A percentile compares a stretch with the other conserved stretches of the same genome.
These are phyloP conservation scores for Fopius arisanus DNA, from an alignment of 1,140 invertebrate species.

Conservation along the genomic window DNA sequence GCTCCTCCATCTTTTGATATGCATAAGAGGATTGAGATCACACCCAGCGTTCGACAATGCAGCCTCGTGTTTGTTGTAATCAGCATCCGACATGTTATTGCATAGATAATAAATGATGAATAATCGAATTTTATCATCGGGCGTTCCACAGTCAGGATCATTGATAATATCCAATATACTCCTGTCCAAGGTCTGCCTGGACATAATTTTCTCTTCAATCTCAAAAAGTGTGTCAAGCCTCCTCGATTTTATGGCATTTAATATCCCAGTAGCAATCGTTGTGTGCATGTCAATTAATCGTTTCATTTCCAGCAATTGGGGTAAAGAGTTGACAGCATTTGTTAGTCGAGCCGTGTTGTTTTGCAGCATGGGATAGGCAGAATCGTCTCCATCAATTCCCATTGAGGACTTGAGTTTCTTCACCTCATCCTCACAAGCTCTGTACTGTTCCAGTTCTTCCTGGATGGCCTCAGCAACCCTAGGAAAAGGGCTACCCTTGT, in stretches of 20 bases:
- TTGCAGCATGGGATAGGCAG: constrained; percentile 82
- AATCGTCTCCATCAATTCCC: constrained; percentile 83
- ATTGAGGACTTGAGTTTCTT: constrained; percentile 93
- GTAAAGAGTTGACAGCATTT: constrained; percentile 93
- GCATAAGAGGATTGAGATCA: constrained; percentile 82
- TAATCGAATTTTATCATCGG: constrained; percentile 93
- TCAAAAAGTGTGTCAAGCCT: constrained; percentile 97
- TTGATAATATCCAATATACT: constrained; percentile 81
- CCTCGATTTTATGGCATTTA: constrained; percentile 90
- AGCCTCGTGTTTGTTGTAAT: constrained; percentile 83
- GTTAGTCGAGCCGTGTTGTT: constrained; percentile 95
- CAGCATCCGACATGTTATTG: constrained; percentile 80
- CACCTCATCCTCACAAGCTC: constrained; percentile 93
- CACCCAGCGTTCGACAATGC: constrained; percentile 84
- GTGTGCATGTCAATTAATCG: constrained; percentile 98
- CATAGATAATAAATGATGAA: constrained; percentile 96
- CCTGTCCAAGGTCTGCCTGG: constrained; percentile 78
- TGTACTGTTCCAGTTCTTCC: constrained; percentile 95
- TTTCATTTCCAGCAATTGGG: constrained; percentile 97
- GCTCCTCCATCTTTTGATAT: constrained; percentile 91
- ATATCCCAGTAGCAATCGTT: constrained; percentile 92
- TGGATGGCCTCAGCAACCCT: constrained; percentile 98
- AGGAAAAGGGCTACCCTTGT: constrained; percentile 97
- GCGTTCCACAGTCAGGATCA: constrained; percentile 86
- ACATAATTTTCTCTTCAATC: constrained; percentile 97